Evolutionary conservation across 2,888 invertebrate genomes (phyloP), one percentile per base, ranked within the genome.

Genomic region (Heliconius hortense): DNA sequence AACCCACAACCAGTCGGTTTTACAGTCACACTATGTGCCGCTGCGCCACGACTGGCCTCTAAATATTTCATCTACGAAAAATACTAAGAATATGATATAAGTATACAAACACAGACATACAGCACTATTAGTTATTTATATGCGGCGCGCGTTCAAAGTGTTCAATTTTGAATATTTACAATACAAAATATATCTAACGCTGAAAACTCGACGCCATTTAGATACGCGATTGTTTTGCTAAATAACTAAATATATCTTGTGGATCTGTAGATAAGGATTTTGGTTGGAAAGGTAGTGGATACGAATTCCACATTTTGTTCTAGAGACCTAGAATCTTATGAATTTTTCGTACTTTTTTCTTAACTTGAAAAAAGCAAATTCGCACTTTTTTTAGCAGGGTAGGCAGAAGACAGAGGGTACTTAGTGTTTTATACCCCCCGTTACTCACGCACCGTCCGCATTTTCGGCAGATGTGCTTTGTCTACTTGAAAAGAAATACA

Each of bases 121-220:
- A 28, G 24, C 56, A 56, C 35, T 86, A 89, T 91, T 85, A 82
- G 84, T 88, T 86, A 91, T 92, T 92, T 88, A 86, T 84, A 92
- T 92, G 88, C 91, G 82, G 82, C 83, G 79, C 86, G 85, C 87
- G 89, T 83, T 80, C 82, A 80, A 78, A 75, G 79, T 81, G 81
- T 80, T 80, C 83, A 84, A 86, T 84, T 86, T 85, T 84, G 85
- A 86, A 87, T 88, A 86, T 88, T 87, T 88, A 87, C 87, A 85
- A 83, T 81, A 83, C 82, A 84, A 60, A 26, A 60, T 60, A 60
- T 60, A 60, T 60, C 60, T 60, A 60, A 26, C 78, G 81, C 84
- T 84, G 86, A 84, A 76, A 79, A 78, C 75, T 80, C 80, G 79
- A 79, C 80, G 79, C 67, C 60, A 28, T 60, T 76, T 73, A 72